Conservation (phyloP, 2,797 vertebrate genomes). For the Bovichtus variegatus region DNA sequence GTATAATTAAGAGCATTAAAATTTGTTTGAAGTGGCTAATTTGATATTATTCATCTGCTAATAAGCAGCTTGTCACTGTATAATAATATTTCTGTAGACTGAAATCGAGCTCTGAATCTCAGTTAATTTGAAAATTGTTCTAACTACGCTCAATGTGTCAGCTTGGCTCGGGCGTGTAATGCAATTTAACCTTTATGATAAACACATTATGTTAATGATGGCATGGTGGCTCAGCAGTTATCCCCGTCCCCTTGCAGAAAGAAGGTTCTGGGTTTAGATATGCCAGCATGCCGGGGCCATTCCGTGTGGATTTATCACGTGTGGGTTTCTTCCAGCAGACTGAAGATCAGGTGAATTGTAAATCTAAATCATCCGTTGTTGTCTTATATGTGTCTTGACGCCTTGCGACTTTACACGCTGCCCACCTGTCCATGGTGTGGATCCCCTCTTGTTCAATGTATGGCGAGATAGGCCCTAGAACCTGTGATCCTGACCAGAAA, state of each 20-base stretch:
- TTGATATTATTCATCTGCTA: slow-evolving; percentile 63
- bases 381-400: background rate
- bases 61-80: slow-evolving; percentile 45
- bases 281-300: background rate
- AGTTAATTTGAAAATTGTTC: slow-evolving; percentile 51
- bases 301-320: background rate
- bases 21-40: slow-evolving; percentile 62
- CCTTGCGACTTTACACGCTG: background rate
- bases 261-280: background rate
- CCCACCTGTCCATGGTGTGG: background rate
- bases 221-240: slow-evolving; percentile 24
- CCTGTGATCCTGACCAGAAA: background rate
- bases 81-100: slow-evolving; percentile 38
- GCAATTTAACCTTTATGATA: slow-evolving; percentile 51
- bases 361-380: background rate
- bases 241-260: slow-evolving; percentile 8
- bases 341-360: background rate
- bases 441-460: background rate
- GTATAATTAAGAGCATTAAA: slow-evolving; percentile 46
- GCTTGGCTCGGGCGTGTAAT: slow-evolving; percentile 32
- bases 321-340: slow-evolving; percentile 1
- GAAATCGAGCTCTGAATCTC: slow-evolving; percentile 24
- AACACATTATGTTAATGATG: slow-evolving; percentile 44
- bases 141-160: slow-evolving; percentile 43
- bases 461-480: background rate